phyloP scores from a whole-genome alignment of 2,888 invertebrate genomes.

The Torymus texanus region DNA sequence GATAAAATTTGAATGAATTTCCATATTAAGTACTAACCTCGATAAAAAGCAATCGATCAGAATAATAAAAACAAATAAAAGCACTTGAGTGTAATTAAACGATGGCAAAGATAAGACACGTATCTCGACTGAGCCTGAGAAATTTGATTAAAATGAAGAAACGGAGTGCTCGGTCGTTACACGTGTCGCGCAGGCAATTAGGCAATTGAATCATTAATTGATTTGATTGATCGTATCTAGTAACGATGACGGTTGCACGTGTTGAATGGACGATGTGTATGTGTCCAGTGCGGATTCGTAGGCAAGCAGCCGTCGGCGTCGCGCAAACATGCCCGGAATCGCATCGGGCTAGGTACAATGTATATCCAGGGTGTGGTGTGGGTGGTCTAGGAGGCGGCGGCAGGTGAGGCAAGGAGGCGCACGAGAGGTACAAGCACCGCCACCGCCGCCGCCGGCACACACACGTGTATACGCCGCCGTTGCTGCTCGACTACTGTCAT shows the following conservation, averaged over 20 bases:
- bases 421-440: slow-evolving; percentile 33
- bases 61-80: background rate
- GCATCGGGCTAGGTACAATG: slow-evolving; percentile 38
- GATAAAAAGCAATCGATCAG: background rate
- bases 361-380: slow-evolving; percentile 47
- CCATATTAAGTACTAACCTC: too few relatives aligned
- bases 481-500: slow-evolving; percentile 64
- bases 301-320: slow-evolving; percentile 59
- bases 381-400: slow-evolving; percentile 15
- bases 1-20: too few relatives aligned
- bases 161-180: background rate
- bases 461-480: slow-evolving; percentile 59
- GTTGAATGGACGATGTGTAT: slow-evolving; percentile 69
- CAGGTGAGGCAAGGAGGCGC: slow-evolving; percentile 34
- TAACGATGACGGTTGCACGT: slow-evolving; percentile 72
- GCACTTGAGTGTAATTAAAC: background rate
- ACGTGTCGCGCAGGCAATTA: slow-evolving; percentile 57
- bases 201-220: slow-evolving; percentile 72
- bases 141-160: background rate
- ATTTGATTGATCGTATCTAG: slow-evolving; percentile 72
- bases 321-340: slow-evolving; percentile 60
- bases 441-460: slow-evolving; percentile 47
- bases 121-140: background rate
- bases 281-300: slow-evolving; percentile 67
- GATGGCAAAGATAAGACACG: background rate